These are phyloP conservation scores for Archips xylosteana DNA, from an alignment of 2,888 invertebrate genomes.

Conservation along the genomic window DNA sequence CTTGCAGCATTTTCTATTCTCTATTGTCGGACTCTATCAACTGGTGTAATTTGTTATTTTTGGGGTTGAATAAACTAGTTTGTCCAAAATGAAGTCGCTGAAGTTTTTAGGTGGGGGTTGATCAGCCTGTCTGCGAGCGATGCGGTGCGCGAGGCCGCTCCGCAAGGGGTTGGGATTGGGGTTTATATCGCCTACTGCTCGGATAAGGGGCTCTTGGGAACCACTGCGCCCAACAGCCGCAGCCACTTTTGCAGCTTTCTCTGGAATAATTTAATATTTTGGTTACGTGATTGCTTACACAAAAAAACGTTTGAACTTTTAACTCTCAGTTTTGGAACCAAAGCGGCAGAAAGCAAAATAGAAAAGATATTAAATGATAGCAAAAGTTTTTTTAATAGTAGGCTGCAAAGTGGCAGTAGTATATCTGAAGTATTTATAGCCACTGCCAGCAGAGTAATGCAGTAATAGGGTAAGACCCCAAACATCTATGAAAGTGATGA, in stretches of 20 bases:
- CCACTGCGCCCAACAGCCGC: slow-evolving; percentile 47
- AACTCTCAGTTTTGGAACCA: too few relatives aligned
- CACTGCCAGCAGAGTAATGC: too few relatives aligned
- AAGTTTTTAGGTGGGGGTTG: background rate
- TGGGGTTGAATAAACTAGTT: background rate
- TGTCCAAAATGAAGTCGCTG: background rate
- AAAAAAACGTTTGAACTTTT: too few relatives aligned
- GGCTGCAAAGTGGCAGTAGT: too few relatives aligned
- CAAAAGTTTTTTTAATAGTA: too few relatives aligned
- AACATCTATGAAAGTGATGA: too few relatives aligned
- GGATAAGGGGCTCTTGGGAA: background rate
- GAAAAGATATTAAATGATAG: too few relatives aligned
- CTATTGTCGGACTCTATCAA: background rate
- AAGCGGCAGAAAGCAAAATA: too few relatives aligned
- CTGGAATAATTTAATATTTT: slow-evolving; percentile 54
- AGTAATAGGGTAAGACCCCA: too few relatives aligned
- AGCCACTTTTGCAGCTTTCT: slow-evolving; percentile 56
- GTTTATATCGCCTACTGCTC: background rate
- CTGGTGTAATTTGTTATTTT: background rate
- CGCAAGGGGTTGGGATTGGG: background rate
- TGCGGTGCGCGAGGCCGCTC: slow-evolving; percentile 7
- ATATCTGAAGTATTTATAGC: too few relatives aligned
- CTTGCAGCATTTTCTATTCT: background rate
- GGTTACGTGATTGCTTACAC: too few relatives aligned
- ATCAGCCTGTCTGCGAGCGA: background rate